Conservation (phyloP, 2,888 invertebrate genomes). For the Hybos culiciformis region DNA sequence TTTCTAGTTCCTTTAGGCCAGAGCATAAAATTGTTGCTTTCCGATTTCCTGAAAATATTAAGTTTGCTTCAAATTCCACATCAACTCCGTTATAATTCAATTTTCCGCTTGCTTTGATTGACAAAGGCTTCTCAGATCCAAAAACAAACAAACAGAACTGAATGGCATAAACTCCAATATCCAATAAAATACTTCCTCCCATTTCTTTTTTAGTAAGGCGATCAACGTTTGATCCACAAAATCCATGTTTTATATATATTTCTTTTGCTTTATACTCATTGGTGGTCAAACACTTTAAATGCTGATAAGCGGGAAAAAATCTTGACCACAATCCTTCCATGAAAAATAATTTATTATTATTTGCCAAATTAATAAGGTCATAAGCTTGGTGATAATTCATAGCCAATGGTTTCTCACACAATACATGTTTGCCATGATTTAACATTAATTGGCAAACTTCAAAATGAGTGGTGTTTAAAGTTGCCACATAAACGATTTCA, state of each 20-base stretch:
- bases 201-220: constrained; percentile 46
- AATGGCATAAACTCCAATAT: constrained; percentile 58
- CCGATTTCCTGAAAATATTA: constrained; percentile 18
- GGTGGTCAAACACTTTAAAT: constrained; percentile 41
- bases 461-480: constrained; percentile 57
- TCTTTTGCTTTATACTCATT: constrained; percentile 50
- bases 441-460: constrained; percentile 54
- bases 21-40: constrained; percentile 21
- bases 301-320: constrained; percentile 57
- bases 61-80: constrained; percentile 24
- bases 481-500: constrained; percentile 72
- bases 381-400: constrained; percentile 56
- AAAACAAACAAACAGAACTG: constrained; percentile 56
- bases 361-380: constrained; percentile 50
- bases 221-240: constrained; percentile 38
- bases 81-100: constrained; percentile 58
- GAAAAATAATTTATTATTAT: constrained; percentile 51
- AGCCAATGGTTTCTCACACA: constrained; percentile 78
- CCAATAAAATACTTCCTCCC: constrained; percentile 62
- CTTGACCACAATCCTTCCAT: constrained; percentile 81
- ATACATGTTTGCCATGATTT: constrained; percentile 62
- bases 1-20: constrained; percentile 17
- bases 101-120: constrained; percentile 50
- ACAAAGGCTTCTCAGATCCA: constrained; percentile 46
- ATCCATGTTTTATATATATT: constrained; percentile 53